Conservation (phyloP, 2,113 vertebrate species). For the Diadophis punctatus region DNA sequence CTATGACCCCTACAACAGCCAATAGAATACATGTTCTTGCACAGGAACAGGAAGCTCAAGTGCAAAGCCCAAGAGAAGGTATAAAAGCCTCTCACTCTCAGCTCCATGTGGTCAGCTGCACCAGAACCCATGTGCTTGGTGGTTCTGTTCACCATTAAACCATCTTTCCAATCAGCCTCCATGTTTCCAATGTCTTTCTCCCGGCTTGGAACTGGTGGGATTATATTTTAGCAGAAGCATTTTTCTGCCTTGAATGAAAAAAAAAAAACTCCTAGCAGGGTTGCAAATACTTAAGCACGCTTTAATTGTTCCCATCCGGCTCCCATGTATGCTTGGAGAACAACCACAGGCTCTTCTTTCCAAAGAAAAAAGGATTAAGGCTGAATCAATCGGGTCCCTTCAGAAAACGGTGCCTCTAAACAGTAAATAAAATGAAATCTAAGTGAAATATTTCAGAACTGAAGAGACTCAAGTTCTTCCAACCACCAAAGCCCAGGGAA, state of each 20-base stretch:
- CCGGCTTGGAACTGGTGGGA: background rate
- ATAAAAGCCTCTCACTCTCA: too few species aligned
- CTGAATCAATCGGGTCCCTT: background rate
- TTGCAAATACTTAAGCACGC: background rate
- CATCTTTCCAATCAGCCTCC: too few species aligned
- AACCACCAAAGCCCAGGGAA: background rate
- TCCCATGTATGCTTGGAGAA: background rate
- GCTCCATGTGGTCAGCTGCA: too few species aligned
- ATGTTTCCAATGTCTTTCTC: too few species aligned
- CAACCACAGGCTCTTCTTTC: background rate
- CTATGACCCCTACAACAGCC: too few species aligned
- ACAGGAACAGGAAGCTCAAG: too few species aligned
- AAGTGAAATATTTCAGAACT: background rate
- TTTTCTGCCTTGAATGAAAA: background rate
- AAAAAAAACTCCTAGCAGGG: background rate
- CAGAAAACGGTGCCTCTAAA: background rate
- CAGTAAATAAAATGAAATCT: background rate
- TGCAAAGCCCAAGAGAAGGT: too few species aligned
- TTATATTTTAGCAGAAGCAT: background rate
- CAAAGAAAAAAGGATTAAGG: background rate
- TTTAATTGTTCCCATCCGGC: background rate
- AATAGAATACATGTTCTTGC: too few species aligned
- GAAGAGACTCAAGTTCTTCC: background rate
- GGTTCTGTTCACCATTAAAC: too few species aligned
- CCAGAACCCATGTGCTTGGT: too few species aligned